Evolutionary conservation across 1,140 invertebrate genomes (phyloP), one percentile per base, ranked within the genome.

Genomic region (Cheumatopsyche charites): DNA sequence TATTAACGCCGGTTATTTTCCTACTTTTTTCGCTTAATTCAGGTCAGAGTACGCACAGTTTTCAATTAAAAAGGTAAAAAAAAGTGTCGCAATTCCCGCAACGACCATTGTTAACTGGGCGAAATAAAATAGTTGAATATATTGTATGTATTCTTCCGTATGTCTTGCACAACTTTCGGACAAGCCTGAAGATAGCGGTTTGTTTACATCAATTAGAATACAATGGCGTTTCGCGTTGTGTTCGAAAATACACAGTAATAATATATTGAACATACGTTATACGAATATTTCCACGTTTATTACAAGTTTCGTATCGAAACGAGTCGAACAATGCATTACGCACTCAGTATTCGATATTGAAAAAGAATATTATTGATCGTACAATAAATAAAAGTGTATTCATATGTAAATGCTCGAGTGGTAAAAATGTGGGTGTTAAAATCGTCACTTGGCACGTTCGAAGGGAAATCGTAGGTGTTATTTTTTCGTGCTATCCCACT

Each of bases 121-220:
- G n/a, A n/a, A 36, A 36, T 36, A 36, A 12, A 47, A 47, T 47
- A 3, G 43, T 13, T 15, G 13, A 47, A 47, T n/a, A 7, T 47
- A 6, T 42, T 12, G 41, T 42, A 36, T 36, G 29, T 13, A 13
- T 15, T 47, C 43, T 47, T 47, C 43, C 43, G 43, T 47, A 47
- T 47, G 4, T 47, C 43, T 47, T 47, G 15, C 43, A 6, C 43
- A 47, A 47, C 43, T 7, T 47, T 47, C 43, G 43, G 12, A 47
- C 43, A 13, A n/a, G 29, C 9, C 29, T 36, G 29, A 3, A 13
- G 4, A 63, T 63, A 43, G 42, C 45, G 63, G 47, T 68, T 68
- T 68, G 66, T 68, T 68, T 68, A 68, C 36, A 41, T 68, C 36
- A 41, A 68, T 68, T 68, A 68, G 49, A 45, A 68, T 68, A 68